Evolutionary conservation across 2,888 invertebrate species (phyloP), one percentile per base, ranked within the genome.

Genomic region (Mesopsocus fuscifrons): DNA sequence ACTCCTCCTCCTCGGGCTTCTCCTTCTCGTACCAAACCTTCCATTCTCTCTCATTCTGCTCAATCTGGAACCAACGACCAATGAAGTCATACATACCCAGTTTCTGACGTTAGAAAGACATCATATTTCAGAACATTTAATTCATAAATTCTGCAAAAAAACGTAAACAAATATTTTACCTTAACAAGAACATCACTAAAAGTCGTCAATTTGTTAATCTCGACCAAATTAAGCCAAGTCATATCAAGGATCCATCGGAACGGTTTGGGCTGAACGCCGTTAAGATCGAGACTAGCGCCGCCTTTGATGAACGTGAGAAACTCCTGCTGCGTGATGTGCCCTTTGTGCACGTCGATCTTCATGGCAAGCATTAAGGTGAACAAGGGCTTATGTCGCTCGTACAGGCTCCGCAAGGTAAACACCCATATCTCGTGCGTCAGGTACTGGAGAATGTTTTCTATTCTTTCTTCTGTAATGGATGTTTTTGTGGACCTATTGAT

Each of bases 281-380:
- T 91, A 43, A 94, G 64, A 59, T 94, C 92, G 45, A 94, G 61
- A 0, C 92, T 91, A 8, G 94, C 94, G 1, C 94, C 94, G 26
- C 92, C 67, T 65, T 95, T 95, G 45, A 95, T 91, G 52, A 95
- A 89, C 1, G 84, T 80, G 72, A 85, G 79, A 58, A 95, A 95
- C 61, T 95, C 94, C 35, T 84, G 81, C 52, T 87, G 85, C 0
- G 78, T 78, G 48, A 95, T 82, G 31, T 72, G 65, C 1, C 74
- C 77, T 34, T 77, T 73, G 51, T 89, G 80, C 49, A 85, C 75
- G 59, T 94, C 91, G 49, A 95, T 88, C 65, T 95, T 95, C 67
- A 95, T 83, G 0, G 88, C 91, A 60, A 95, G 67, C 77, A 95
- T 84, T 21, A 95, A 60, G 0, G 94, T 92, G 56, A 92, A 95